Base-by-base conservation (phyloP, 2,888 invertebrate genomes). In the Flexamia atlantica region DNA sequence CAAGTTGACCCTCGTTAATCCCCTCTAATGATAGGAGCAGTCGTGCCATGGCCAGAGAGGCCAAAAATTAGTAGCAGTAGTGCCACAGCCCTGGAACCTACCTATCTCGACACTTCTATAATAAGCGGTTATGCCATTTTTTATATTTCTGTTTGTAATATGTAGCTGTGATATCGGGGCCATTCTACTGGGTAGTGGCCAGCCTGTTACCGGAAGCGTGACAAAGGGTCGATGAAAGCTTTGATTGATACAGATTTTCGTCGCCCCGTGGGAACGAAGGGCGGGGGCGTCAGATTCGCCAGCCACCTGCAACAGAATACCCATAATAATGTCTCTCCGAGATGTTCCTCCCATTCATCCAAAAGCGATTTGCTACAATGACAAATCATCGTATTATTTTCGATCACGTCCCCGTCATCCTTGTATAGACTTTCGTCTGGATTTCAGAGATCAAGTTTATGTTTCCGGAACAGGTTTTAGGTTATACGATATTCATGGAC, bases 291-390 rank as follows among this genome's bases (percentile, higher is more conserved):
- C 57, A 23, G 23, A 23, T 57, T 23, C 5, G 50, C 50, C 50
- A 50, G 50, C 57, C 57, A 57, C 57, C 57, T 57, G 57, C 57
- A 57, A 23, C 57, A 57, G 57, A 57, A 57, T 57, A 57, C 23
- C 4, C 23, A 57, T 23, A 23, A 57, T 57, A 23, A 57, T 20
- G 57, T 10, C 17, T n/a, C 50, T 7, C 14, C 5, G 17, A 50
- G 50, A 50, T 50, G 50, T n/a, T 57, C 23, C 57, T 20, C 3
- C 57, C 12, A 23, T 57, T 57, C 50, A 50, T 50, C 17, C 23
- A 23, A 57, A 57, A 57, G 57, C 23, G 23, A 57, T 57, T 23
- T 57, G 7, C 20, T n/a, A 1, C 20, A 0, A 57, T 57, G 57
- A 57, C 57, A 57, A 57, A 57, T 57, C 9, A 23, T 57, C 57